Base-by-base conservation (phyloP, 2,888 invertebrate species). In the Mimumesa dahlbomi region DNA sequence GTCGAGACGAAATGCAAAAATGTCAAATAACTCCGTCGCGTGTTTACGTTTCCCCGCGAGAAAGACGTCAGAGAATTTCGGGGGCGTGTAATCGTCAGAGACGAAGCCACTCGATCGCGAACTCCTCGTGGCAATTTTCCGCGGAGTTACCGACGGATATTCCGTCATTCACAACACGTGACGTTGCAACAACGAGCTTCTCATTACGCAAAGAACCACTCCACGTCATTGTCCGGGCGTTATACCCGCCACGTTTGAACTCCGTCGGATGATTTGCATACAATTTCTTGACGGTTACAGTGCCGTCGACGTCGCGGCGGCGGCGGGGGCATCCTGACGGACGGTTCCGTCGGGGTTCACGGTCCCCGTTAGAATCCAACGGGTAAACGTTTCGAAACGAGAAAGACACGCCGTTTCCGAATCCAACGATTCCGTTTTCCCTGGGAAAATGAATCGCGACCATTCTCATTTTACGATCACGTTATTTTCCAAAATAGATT, bases 131-230 rank as follows among this genome's bases (percentile, higher is more conserved):
- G 53, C 31, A 67, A 69, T 69, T 67, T 45, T 59, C 53, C 40
- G 48, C 56, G 43, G 58, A 53, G 49, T 38, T 5, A 22, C 18
- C 53, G 57, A 53, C 56, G 40, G 57, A 69, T 62, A 56, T 48
- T 22, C 46, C 38, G 42, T 11, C 56, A 21, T 40, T 48, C 34
- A 11, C 48, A 38, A 11, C 34, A 42, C 38, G n/a, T n/a, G n/a
- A n/a, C n/a, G n/a, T n/a, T n/a, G 62, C 62, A 69, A 57, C 69
- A 53, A 69, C 46, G 62, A 22, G 70, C 52, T 63, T 63, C 57
- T 69, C 62, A 63, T 71, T 71, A 63, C 40, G 62, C 31, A 43
- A 69, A 63, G 57, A 71, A 71, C 52, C 70, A 38, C 29, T 29
- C 53, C 34, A n/a, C 48, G 43, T 69, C 58, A 69, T 63, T 69